phyloP scores from a whole-genome alignment of 2,797 vertebrate species.

The Hippoglossus hippoglossus region DNA sequence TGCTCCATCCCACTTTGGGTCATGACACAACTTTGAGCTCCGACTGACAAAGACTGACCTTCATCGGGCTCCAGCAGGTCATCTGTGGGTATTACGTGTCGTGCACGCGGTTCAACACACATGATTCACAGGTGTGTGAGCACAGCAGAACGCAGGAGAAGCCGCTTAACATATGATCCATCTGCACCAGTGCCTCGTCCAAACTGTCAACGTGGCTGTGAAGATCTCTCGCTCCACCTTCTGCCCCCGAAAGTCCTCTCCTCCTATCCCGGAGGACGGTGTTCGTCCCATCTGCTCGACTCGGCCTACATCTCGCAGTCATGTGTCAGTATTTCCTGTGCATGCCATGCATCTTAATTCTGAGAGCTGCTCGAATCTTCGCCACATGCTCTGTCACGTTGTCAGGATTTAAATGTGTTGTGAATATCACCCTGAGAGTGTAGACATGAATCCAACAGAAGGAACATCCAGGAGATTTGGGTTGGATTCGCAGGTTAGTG shows the following conservation, averaged over 20 bases:
- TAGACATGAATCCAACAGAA: no score
- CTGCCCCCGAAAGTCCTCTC: no score
- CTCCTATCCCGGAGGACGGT: neutral
- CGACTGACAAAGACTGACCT: no score
- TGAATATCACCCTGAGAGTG: no score
- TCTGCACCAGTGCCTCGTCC: neutral
- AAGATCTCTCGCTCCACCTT: no score
- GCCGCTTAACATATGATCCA: conserved; percentile 25
- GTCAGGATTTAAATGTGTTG: no score
- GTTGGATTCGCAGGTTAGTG: no score
- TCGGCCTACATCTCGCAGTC: neutral
- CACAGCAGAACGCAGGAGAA: conserved; percentile 1
- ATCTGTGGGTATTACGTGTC: conserved; percentile 23
- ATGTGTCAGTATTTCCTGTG: neutral
- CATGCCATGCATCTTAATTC: neutral
- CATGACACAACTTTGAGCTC: no score
- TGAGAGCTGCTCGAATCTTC: no score
- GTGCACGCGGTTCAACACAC: conserved; percentile 11
- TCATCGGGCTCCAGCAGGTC: neutral
- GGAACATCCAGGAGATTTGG: no score
- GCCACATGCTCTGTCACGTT: no score
- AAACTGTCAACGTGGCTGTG: neutral
- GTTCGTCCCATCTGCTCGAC: conserved; percentile 14
- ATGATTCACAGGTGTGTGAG: conserved; percentile 17
- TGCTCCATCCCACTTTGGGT: neutral